Conservation (phyloP, 1,140 invertebrate species). For the Procambarus clarkii region DNA sequence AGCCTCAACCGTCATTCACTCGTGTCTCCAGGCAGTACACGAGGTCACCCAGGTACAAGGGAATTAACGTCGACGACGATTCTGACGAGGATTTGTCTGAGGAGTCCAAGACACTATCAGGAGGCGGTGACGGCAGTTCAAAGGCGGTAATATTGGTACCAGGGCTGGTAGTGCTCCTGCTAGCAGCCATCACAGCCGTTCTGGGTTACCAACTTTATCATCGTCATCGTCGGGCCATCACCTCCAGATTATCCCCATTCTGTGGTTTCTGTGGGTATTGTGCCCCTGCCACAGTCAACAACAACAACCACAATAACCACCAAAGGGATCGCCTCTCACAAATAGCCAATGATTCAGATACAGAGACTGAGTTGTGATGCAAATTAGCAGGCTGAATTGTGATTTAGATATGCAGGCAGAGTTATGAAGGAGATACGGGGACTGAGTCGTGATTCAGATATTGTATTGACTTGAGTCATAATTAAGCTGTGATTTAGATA, state of each 20-base stretch:
- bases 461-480: too few relatives aligned
- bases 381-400: background rate
- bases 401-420: too few relatives aligned
- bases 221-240: background rate
- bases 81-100: constrained; percentile 28
- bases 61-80: background rate
- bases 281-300: background rate
- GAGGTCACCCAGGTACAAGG: background rate
- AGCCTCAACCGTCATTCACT: background rate
- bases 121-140: background rate
- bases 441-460: too few relatives aligned
- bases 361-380: constrained; percentile 26
- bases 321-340: constrained; percentile 20
- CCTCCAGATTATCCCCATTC: background rate
- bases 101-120: background rate
- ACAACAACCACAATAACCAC: background rate
- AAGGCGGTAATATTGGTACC: constrained; percentile 3
- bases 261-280: constrained; percentile 3
- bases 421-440: too few relatives aligned
- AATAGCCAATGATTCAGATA: constrained; percentile 20
- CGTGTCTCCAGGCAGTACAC: constrained; percentile 2
- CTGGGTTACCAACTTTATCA: background rate
- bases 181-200: background rate
- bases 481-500: too few relatives aligned
- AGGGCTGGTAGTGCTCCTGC: background rate